Percentiles rank a stretch among this genome's conserved stretches.
Conservation (phyloP, 1,140 invertebrate species). For the Trinorchestia longiramus region DNA sequence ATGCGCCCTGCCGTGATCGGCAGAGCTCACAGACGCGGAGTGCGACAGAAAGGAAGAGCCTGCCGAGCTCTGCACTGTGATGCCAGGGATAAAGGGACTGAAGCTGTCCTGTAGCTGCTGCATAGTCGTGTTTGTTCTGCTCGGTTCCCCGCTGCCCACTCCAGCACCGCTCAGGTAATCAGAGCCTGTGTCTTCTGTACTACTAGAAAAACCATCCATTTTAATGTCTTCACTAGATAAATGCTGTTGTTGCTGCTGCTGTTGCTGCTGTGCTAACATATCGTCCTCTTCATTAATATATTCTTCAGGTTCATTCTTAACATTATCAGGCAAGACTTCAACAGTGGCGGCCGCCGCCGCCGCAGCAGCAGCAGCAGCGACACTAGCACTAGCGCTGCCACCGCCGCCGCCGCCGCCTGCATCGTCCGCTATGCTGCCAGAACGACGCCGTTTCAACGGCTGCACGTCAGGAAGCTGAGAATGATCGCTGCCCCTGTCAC, state of each 20-base stretch:
- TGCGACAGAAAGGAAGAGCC: slow-evolving; percentile 63
- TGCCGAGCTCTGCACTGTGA: slow-evolving; percentile 64
- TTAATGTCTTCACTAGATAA: slow-evolving; percentile 49
- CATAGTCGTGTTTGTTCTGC: slow-evolving; percentile 65
- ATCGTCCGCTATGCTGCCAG: slow-evolving; percentile 59
- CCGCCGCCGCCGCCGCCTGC: slow-evolving; percentile 46
- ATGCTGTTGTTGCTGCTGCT: slow-evolving; percentile 47
- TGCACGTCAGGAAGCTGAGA: slow-evolving; percentile 64
- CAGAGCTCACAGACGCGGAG: slow-evolving; percentile 61
- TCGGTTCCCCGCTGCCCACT: slow-evolving; percentile 4
- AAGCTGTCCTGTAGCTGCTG: slow-evolving; percentile 66
- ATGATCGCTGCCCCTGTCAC: slow-evolving; percentile 55
- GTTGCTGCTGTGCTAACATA: slow-evolving; percentile 60
- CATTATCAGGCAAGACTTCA: slow-evolving; percentile 65
- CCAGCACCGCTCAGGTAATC: background rate
- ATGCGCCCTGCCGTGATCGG: slow-evolving; percentile 58
- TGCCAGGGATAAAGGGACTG: slow-evolving; percentile 65
- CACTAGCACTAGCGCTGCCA: slow-evolving; percentile 52
- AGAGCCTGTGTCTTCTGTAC: slow-evolving; percentile 16
- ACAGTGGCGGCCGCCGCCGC: slow-evolving; percentile 63
- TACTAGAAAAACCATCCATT: slow-evolving; percentile 48
- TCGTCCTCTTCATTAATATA: slow-evolving; percentile 66
- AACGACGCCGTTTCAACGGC: slow-evolving; percentile 62
- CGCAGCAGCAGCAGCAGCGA: slow-evolving; percentile 57
- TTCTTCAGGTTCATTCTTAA: slow-evolving; percentile 67